Evolutionary conservation across 2,797 vertebrate genomes (phyloP), one percentile per base, ranked within the genome.

Genomic region (Babyrousa celebensis): DNA sequence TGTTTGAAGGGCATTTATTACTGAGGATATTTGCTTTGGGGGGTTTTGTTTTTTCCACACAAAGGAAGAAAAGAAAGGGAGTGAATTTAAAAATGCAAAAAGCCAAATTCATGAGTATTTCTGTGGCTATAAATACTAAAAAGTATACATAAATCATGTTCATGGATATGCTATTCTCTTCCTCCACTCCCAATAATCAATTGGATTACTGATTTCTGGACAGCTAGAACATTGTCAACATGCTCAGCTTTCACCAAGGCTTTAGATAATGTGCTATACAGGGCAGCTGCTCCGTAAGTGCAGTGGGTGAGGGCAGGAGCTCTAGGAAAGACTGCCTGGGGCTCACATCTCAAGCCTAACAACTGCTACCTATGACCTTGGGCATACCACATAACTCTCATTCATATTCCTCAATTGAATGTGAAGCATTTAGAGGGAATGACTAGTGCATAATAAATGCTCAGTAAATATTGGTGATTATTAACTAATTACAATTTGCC

Each of bases 21-120:
- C 29, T 74, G 18, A 79, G 82, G 21, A 20, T 32, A 2, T 17
- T 92, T 78, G 52, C 70, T 87, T 32, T 82, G 21, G n/a, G 11
- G 3, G 2, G 11, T 91, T 91, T 83, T 62, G 12, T 12, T 54
- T 91, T n/a, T 58, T 36, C 15, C 15, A 54, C 1, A 60, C n/a
- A 60, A 91, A 90, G 4, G 1, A 85, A 63, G 40, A 74, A 14
- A 93, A 89, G 14, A 82, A 80, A 86, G 12, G 21, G 27, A 56
- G 3, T 71, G 9, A 17, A 12, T 56, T 85, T 75, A 79, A 20
- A 77, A 23, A 80, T n/a, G 3, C 21, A 89, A 21, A 93, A 87
- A 92, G 27, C 23, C 48, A 92, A 96, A 82, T 79, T 71, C 36
- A 2, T 65, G 65, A 70, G 52, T 70, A 67, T 70, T 62, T 68